Evolutionary conservation across 2,888 invertebrate genomes (phyloP).

Genomic region (Cosmopolites sordidus): DNA sequence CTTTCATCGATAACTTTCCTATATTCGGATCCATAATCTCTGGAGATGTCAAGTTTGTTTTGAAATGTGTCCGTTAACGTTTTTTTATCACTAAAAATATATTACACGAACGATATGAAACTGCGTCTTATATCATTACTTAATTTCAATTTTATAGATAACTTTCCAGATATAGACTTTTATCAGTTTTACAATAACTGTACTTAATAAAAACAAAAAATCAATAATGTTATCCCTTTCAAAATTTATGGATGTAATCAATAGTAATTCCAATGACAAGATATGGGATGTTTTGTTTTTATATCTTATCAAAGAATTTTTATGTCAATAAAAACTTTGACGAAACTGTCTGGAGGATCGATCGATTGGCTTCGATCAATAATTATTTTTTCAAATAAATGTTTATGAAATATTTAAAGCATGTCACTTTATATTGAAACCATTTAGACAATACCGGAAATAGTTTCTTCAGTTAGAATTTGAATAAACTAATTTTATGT

Average conservation of each 20-base stretch:
- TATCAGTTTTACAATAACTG: neutral
- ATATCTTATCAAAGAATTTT: neutral
- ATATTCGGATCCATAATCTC: too few species aligned
- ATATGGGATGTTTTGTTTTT: constrained; percentile 6
- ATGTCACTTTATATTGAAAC: too few species aligned
- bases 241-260: constrained; percentile 3
- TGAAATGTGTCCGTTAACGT: neutral
- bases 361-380: too few species aligned
- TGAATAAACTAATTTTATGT: too few species aligned
- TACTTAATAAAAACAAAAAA: constrained; percentile 4
- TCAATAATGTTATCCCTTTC: constrained; percentile 6
- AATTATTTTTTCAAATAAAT: too few species aligned
- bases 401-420: too few species aligned
- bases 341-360: too few species aligned
- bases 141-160: constrained; percentile 9
- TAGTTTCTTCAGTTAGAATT: too few species aligned
- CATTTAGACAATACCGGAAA: too few species aligned
- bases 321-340: neutral
- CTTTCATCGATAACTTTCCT: too few species aligned
- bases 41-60: neutral
- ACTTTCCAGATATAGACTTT: constrained; percentile 2
- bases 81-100: neutral
- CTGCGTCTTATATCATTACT: constrained; percentile 4
- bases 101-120: neutral
- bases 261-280: neutral